phyloP scores from a whole-genome alignment of 2,888 invertebrate genomes.

The Tipula lateralis region DNA sequence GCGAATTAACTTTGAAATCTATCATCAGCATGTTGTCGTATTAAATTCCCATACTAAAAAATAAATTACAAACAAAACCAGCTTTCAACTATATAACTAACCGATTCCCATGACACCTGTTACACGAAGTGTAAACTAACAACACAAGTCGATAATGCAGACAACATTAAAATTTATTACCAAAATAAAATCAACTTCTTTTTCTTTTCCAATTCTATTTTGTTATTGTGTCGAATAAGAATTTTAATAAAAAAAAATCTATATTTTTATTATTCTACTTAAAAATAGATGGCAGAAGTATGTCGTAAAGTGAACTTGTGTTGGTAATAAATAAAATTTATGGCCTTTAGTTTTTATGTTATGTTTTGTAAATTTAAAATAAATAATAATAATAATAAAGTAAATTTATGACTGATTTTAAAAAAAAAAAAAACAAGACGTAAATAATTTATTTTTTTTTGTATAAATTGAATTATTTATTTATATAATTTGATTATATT shows the following conservation, averaged over 20 bases:
- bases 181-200: neutral
- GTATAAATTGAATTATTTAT: neutral
- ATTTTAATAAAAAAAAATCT: neutral
- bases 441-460: neutral
- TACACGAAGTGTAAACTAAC: neutral
- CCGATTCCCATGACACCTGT: conserved; percentile 27
- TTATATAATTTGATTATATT: neutral
- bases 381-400: neutral
- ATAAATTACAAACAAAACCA: neutral
- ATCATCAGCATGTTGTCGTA: neutral
- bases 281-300: conserved; percentile 11
- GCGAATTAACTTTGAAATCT: neutral
- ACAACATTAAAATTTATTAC: neutral
- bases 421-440: too few relatives aligned
- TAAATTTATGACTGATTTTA: neutral
- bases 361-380: neutral
- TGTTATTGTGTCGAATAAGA: neutral
- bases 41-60: neutral
- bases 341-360: neutral
- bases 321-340: neutral
- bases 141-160: conserved; percentile 26
- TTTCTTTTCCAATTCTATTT: neutral
- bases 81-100: neutral
- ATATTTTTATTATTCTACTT: neutral
- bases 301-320: neutral